Percentiles rank a stretch among this genome's conserved stretches.
These are phyloP conservation scores for Tursiops truncatus DNA, from an alignment of 2,113 vertebrate genomes.

Conservation along the genomic window DNA sequence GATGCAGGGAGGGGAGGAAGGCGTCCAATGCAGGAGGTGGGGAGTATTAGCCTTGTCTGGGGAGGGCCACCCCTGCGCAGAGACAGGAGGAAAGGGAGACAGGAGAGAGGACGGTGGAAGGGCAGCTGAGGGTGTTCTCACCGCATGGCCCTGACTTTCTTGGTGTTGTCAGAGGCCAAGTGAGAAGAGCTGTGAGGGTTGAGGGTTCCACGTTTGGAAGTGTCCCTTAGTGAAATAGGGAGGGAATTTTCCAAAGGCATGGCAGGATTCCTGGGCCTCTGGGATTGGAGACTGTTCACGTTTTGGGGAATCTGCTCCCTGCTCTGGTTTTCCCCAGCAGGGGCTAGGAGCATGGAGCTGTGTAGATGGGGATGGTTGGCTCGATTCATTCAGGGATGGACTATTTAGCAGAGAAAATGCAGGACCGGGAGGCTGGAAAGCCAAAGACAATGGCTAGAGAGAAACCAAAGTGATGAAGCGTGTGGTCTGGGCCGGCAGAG, in stretches of 20 bases:
- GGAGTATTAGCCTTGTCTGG: not conserved
- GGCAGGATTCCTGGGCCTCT: not conserved
- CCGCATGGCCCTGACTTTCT: not conserved
- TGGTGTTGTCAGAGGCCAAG: not conserved
- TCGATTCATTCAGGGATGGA: not conserved
- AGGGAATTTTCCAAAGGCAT: not conserved
- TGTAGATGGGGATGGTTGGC: not conserved
- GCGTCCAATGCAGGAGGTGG: fast-evolving
- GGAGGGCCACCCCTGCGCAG: no score
- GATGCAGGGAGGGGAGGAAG: no score
- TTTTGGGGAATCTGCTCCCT: not conserved
- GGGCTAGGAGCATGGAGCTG: not conserved
- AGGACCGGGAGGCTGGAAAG: not conserved
- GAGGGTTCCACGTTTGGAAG: not conserved
- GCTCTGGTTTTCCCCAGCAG: not conserved
- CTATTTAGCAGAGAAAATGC: not conserved
- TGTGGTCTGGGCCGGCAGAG: not conserved
- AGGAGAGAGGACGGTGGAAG: no score
- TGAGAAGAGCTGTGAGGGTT: not conserved
- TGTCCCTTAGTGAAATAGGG: not conserved
- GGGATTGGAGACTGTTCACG: fast-evolving
- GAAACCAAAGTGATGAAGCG: not conserved
- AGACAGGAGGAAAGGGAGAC: not conserved
- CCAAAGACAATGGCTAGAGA: not conserved
- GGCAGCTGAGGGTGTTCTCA: fast-evolving